Evolutionary conservation across 37 sponge, comb jelly and placozoan species (phyloP), one percentile per base, ranked within the genome.

Genomic region (Oopsacas minuta): DNA sequence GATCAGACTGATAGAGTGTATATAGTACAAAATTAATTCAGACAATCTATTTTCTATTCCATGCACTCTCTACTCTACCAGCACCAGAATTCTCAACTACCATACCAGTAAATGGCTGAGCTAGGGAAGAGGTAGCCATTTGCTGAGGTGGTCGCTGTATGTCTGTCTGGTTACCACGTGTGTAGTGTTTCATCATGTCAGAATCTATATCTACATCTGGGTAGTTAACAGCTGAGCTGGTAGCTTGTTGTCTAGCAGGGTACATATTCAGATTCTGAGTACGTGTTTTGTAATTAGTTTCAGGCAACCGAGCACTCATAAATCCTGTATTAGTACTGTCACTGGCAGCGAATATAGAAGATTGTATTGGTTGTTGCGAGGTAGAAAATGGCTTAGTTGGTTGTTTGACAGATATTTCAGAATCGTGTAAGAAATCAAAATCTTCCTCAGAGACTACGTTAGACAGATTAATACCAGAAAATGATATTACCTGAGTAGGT

Each of bases 381-480:
- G 7, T 61, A 7, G 75, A 34, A 12, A 25, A 61, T 61, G 20
- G 75, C 75, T 12, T 61, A 3, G 75, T 34, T 3, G 75, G 20
- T 34, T 61, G 75, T 3, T 61, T 61, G 1, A 12, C 28, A 25
- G 75, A 12, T 3, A 61, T 3, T 34, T 61, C 75, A 7, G 75
- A 61, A 61, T 61, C 75, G 75, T 61, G 75, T 25, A 61, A n/a
- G 75, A 61, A 61, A 34, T 61, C 75, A 34, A 61, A 61, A 61
- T 10, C 75, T 12, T 61, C 75, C 7, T 61, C 75, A 61, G 75
- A 3, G 28, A 25, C 32, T 34, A 61, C 28, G 75, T n/a, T 61
- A 34, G 75, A 34, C 3, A 61, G 20, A 12, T 61, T 61, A 25
- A 61, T 61, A 10, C 17, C 75, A 5, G 75, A 34, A 34, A 61